These are phyloP conservation scores for Uria aalge DNA, from an alignment of 2,113 vertebrate genomes.

Conservation along the genomic window DNA sequence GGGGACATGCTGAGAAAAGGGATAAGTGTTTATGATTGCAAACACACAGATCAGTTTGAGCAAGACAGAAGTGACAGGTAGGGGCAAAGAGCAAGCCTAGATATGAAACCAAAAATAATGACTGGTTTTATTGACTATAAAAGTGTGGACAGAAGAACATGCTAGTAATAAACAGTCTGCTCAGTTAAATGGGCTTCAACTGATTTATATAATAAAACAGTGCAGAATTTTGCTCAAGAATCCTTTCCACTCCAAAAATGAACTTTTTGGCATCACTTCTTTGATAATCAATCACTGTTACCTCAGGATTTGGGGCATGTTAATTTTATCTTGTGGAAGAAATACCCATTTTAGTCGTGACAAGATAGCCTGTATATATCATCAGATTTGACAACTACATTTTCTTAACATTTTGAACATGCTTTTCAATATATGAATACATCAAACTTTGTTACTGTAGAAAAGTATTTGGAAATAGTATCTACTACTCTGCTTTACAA, in stretches of 20 bases:
- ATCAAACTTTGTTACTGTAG: neutral
- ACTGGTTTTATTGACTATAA: neutral
- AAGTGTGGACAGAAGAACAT: neutral
- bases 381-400: neutral
- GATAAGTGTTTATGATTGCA: neutral
- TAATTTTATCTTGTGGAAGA: neutral
- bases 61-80: neutral
- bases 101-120: neutral
- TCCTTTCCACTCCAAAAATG: neutral
- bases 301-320: neutral
- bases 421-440: neutral
- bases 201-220: neutral
- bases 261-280: neutral
- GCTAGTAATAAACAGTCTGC: neutral
- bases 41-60: neutral
- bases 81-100: neutral
- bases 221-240: neutral
- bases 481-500: neutral
- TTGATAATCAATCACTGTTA: neutral
- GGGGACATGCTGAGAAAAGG: neutral
- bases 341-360: neutral
- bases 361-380: neutral
- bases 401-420: neutral
- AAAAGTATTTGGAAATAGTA: neutral
- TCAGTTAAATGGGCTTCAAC: neutral